These are phyloP conservation scores for Xanthorhoe spadicearia DNA, from an alignment of 2,888 invertebrate species.

Conservation along the genomic window DNA sequence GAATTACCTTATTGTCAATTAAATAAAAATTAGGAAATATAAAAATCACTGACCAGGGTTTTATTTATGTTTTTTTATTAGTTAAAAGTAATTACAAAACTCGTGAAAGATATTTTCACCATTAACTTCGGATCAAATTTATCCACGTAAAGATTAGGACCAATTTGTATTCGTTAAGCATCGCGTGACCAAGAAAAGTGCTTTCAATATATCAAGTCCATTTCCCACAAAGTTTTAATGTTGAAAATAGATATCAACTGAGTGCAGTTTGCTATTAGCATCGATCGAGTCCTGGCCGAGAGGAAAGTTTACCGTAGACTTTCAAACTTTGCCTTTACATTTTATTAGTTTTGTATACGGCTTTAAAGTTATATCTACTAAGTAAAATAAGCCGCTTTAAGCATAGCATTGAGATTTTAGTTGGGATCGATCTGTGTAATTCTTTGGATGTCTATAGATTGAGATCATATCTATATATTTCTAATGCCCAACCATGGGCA, in stretches of 20 bases:
- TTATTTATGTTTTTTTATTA: too few relatives aligned
- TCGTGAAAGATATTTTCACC: not conserved
- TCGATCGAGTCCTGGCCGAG: not conserved
- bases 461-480: too few relatives aligned
- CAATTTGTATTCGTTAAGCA: conserved; percentile 13
- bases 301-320: not conserved
- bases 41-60: too few relatives aligned
- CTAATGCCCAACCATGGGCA: too few relatives aligned
- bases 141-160: conserved; percentile 2
- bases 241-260: conserved; percentile 3
- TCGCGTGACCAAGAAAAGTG: conserved; percentile 29
- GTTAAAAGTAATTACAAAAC: not conserved
- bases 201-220: conserved; percentile 1
- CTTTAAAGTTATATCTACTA: too few relatives aligned
- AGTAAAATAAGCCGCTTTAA: too few relatives aligned
- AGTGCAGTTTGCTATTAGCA: conserved; percentile 14
- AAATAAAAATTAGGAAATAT: too few relatives aligned
- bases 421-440: too few relatives aligned
- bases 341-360: not conserved
- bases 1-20: too few relatives aligned
- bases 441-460: too few relatives aligned
- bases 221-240: conserved; percentile 22
- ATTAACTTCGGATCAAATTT: conserved; percentile 3
- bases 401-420: too few relatives aligned
- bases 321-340: not conserved